Evolutionary conservation across 2,888 invertebrate species (phyloP).

Genomic region (Cloeon dipterum): DNA sequence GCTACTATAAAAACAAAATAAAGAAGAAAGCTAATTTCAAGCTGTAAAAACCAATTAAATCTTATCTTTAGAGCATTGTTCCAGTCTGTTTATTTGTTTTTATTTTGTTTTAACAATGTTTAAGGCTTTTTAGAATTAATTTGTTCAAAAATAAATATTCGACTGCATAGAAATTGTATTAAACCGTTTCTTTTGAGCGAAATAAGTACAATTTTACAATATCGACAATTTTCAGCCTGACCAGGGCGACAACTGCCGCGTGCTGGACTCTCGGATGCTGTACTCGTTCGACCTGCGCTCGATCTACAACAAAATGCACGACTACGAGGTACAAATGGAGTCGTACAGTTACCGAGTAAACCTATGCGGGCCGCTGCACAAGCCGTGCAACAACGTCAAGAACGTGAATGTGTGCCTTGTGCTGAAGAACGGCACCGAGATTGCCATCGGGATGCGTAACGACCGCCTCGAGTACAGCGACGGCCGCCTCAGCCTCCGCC

Average conservation of each 20-base stretch:
- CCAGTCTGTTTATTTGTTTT: not conserved
- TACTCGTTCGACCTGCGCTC: not conserved
- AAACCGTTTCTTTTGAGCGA: no score
- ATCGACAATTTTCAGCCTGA: not conserved
- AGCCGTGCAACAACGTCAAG: not conserved
- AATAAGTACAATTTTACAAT: not conserved
- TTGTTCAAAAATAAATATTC: no score
- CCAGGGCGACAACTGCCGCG: not conserved
- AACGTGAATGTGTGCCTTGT: slow-evolving; percentile 1
- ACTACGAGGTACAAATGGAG: not conserved
- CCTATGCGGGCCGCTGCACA: slow-evolving; percentile 1
- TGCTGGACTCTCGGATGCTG: not conserved
- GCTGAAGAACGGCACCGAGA: not conserved
- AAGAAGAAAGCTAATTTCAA: no score
- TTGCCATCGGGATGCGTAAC: not conserved
- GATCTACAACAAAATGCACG: not conserved
- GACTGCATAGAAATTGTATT: no score
- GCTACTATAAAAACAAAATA: no score
- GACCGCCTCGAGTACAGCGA: not conserved
- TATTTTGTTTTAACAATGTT: no score
- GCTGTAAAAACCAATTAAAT: no score
- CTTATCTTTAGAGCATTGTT: no score
- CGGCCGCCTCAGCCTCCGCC: not conserved
- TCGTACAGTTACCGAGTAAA: not conserved
- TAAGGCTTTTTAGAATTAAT: no score